These are phyloP conservation scores for Spilarctia lutea DNA, from an alignment of 2,888 invertebrate genomes.

Conservation along the genomic window DNA sequence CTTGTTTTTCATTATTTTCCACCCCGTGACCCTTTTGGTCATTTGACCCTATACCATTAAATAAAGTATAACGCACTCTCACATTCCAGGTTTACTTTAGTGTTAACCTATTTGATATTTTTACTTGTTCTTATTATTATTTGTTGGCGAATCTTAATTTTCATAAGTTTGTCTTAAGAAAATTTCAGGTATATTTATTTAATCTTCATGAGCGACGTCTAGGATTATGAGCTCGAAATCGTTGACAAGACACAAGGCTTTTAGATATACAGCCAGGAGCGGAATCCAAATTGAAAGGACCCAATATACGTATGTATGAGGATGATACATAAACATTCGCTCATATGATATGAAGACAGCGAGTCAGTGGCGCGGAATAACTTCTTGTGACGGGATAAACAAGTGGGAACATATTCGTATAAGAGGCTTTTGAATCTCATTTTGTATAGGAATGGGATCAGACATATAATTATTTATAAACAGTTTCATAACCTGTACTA, in stretches of 20 bases:
- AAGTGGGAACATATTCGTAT: background rate
- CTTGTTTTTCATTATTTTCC: too few species aligned
- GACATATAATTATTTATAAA: background rate
- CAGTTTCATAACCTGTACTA: background rate
- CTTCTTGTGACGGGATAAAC: constrained; percentile 1
- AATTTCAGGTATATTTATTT: background rate
- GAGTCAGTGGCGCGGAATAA: constrained; percentile 10
- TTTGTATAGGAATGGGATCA: background rate
- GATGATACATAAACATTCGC: constrained; percentile 9
- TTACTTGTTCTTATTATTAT: background rate
- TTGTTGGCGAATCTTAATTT: background rate
- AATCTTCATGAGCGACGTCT: background rate
- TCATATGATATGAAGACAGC: background rate
- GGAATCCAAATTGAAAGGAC: background rate
- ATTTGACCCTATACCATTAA: too few species aligned
- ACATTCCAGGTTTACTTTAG: background rate
- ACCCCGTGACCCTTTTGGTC: too few species aligned
- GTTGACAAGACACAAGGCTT: background rate
- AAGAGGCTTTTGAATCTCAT: background rate
- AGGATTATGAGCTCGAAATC: background rate
- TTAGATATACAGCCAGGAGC: background rate
- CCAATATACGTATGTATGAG: constrained; percentile 13
- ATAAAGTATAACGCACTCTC: background rate
- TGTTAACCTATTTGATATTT: background rate
- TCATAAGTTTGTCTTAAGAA: background rate